phyloP scores from a whole-genome alignment of 2,797 vertebrate species.

The Cossypha niveicapilla region DNA sequence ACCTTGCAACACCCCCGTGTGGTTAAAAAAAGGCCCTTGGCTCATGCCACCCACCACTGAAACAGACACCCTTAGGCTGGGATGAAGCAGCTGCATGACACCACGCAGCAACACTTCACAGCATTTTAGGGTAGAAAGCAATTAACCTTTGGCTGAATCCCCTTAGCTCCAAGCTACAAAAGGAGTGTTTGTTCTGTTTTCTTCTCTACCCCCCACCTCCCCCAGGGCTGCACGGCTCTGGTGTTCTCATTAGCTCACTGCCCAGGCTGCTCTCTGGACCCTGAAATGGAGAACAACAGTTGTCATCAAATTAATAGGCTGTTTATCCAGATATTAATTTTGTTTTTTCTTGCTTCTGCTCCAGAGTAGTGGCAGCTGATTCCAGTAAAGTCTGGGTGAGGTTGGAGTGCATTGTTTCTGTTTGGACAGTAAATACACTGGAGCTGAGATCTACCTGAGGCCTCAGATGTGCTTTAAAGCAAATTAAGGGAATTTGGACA shows the following conservation, averaged over 20 bases:
- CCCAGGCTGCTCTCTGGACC: slow-evolving; percentile 6
- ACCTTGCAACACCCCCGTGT: not conserved
- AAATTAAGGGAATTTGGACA: not conserved
- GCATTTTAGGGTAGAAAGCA: slow-evolving; percentile 62
- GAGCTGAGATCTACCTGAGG: not conserved
- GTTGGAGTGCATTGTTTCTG: not conserved
- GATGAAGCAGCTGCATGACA: slow-evolving; percentile 65
- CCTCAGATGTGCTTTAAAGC: not conserved
- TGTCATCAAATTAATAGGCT: slow-evolving; percentile 18
- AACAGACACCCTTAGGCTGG: slow-evolving; percentile 44
- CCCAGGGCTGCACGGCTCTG: slow-evolving; percentile 34
- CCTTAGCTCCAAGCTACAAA: slow-evolving; percentile 48
- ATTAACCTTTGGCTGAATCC: slow-evolving; percentile 73
- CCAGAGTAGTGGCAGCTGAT: not conserved
- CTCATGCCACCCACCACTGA: slow-evolving; percentile 44
- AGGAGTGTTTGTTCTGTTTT: slow-evolving; percentile 55
- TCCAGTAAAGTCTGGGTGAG: not conserved
- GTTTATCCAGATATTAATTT: slow-evolving; percentile 17
- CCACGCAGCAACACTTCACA: slow-evolving; percentile 50
- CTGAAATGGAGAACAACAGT: slow-evolving; percentile 9
- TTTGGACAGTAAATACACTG: not conserved
- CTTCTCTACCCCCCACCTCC: slow-evolving; percentile 14
- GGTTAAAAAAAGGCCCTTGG: slow-evolving; percentile 29
- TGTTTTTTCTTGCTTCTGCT: not conserved
- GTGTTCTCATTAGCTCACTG: slow-evolving; percentile 57